Evolutionary conservation across 2,888 invertebrate genomes (phyloP).

Genomic region (Hymenopus coronatus): DNA sequence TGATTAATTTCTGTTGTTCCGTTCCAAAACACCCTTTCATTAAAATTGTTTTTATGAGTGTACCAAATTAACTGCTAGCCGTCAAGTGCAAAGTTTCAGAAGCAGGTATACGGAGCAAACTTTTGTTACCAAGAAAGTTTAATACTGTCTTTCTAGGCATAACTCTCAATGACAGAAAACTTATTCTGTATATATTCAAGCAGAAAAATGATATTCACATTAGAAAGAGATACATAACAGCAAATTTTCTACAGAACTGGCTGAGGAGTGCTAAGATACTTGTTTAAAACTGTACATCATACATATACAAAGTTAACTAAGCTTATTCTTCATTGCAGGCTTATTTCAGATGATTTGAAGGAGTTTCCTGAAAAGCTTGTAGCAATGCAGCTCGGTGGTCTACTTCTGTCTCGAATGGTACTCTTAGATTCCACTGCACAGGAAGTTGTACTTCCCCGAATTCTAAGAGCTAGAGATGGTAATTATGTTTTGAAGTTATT

Average conservation of each 20-base stretch:
- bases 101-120: no score
- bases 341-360: conserved; percentile 64
- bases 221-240: not conserved
- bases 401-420: conserved; percentile 80
- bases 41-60: no score
- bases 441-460: conserved; percentile 64
- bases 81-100: no score
- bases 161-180: no score
- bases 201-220: no score
- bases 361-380: conserved; percentile 76
- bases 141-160: no score
- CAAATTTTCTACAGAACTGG: not conserved
- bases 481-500: conserved; percentile 35
- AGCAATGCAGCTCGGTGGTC: conserved; percentile 74
- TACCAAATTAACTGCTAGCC: no score
- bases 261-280: no score
- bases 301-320: conserved; percentile 30
- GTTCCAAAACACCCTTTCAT: no score
- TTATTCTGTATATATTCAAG: no score
- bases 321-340: conserved; percentile 42
- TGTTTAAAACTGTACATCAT: not conserved
- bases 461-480: conserved; percentile 71
- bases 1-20: no score
- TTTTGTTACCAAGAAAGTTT: no score
- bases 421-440: conserved; percentile 79